Conservation (phyloP, 2,797 vertebrate species). For the Naso thynnoides region DNA sequence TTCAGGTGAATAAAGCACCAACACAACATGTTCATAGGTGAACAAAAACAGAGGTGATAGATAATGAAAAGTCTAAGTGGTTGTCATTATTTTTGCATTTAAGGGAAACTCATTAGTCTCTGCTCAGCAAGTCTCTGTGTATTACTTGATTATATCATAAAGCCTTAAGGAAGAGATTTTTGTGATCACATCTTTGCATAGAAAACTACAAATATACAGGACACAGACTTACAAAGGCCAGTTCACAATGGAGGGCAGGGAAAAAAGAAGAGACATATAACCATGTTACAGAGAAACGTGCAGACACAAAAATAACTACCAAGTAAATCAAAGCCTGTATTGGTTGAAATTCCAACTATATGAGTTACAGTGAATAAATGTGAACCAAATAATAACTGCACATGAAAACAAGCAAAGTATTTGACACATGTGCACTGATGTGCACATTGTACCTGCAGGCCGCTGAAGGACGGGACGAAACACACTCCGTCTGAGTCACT, state of each 20-base stretch:
- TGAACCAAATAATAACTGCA: not conserved
- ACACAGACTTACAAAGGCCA: slow-evolving; percentile 72
- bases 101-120: not conserved
- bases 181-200: not conserved
- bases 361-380: not conserved
- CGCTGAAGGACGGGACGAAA: slow-evolving; percentile 95
- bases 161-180: not conserved
- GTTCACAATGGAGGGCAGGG: slow-evolving; percentile 68
- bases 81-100: not conserved
- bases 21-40: not conserved
- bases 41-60: not conserved
- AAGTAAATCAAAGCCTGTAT: slow-evolving; percentile 4
- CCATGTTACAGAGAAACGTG: slow-evolving; percentile 44
- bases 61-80: not conserved
- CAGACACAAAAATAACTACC: slow-evolving; percentile 6
- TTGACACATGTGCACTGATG: not conserved
- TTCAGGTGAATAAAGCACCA: slow-evolving; percentile 62
- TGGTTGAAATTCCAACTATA: not conserved
- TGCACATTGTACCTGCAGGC: slow-evolving; percentile 89
- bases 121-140: not conserved
- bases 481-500: slow-evolving; percentile 92
- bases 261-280: slow-evolving; percentile 62
- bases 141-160: not conserved
- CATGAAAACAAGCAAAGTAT: not conserved
- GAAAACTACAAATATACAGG: slow-evolving; percentile 23